These are phyloP conservation scores for Fregata magnificens DNA, from an alignment of 2,113 vertebrate species.

Conservation along the genomic window DNA sequence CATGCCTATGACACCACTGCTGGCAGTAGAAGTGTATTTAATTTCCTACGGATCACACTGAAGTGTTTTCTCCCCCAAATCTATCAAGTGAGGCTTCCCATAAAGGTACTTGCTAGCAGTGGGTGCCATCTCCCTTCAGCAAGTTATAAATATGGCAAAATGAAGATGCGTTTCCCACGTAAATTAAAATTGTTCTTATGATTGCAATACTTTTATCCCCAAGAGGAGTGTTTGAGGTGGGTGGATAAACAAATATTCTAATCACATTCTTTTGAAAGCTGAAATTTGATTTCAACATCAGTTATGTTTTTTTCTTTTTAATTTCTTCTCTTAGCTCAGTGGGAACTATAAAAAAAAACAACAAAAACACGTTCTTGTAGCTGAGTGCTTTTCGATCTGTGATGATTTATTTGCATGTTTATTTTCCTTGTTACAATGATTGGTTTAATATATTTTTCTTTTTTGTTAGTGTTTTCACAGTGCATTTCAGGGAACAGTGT, in stretches of 20 bases:
- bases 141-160: neutral
- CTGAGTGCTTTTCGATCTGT: neutral
- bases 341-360: neutral
- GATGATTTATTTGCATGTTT: neutral
- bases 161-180: slow-evolving; percentile 21
- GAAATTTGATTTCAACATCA: slow-evolving; percentile 37
- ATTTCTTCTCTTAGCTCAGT: neutral
- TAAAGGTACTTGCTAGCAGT: neutral
- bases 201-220: slow-evolving; percentile 48
- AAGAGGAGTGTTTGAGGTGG: slow-evolving; percentile 36
- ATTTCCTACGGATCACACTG: neutral
- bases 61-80: neutral
- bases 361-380: neutral
- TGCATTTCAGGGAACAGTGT: neutral
- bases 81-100: neutral
- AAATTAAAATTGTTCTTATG: slow-evolving; percentile 44
- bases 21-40: neutral
- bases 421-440: neutral
- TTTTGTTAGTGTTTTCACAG: neutral
- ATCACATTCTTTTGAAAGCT: slow-evolving; percentile 27
- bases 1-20: neutral
- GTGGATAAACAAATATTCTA: slow-evolving; percentile 47
- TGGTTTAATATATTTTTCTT: neutral
- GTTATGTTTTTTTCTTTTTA: neutral
- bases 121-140: neutral